phyloP scores from a whole-genome alignment of 2,888 invertebrate genomes.

The Acanthacorydalis orientalis region DNA sequence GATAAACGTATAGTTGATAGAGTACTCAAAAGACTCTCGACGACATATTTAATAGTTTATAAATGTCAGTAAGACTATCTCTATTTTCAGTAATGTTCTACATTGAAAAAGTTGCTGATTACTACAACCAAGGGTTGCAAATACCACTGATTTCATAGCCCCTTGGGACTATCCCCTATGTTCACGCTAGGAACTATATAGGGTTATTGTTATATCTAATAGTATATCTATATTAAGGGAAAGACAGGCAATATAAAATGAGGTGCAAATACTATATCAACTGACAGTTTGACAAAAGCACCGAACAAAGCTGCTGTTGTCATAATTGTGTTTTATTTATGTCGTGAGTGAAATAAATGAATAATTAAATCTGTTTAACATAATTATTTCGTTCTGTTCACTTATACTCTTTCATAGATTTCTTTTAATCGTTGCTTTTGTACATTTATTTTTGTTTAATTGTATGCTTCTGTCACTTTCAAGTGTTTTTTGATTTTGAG shows the following conservation, averaged over 20 bases:
- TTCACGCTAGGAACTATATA: background rate
- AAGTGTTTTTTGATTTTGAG: no score
- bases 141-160: conserved; percentile 50
- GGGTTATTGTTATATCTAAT: background rate
- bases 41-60: no score
- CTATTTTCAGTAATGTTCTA: background rate
- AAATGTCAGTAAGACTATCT: no score
- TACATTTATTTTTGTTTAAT: no score
- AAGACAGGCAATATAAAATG: background rate
- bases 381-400: background rate
- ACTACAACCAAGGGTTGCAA: conserved; percentile 33
- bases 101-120: conserved; percentile 16
- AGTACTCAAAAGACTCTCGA: no score
- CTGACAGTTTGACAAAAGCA: background rate
- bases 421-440: no score
- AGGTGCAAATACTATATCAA: background rate
- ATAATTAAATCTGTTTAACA: background rate
- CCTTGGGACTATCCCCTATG: conserved; percentile 30
- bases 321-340: background rate
- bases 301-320: background rate
- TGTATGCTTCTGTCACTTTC: no score
- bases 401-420: no score
- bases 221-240: background rate
- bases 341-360: background rate
- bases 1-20: no score